Evolutionary conservation across 2,797 vertebrate species (phyloP).

Genomic region (Mormyrops attenuatus): DNA sequence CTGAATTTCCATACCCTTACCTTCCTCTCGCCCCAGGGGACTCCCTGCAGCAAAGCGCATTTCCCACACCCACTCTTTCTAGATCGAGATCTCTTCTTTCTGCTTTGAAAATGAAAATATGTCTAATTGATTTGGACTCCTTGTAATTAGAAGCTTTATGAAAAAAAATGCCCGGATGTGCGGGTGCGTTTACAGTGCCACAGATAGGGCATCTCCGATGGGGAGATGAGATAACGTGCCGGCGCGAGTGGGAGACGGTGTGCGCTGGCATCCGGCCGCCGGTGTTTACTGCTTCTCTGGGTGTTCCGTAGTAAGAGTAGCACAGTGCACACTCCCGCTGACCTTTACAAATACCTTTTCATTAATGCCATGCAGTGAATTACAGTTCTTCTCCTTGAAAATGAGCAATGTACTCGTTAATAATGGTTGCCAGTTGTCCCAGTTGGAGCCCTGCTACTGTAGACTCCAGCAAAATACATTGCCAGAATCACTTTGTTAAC

Average conservation of each 20-base stretch:
- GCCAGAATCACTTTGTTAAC: constrained; percentile 2
- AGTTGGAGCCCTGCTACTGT: neutral
- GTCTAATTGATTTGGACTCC: constrained; percentile 38
- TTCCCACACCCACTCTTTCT: neutral
- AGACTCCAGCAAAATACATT: neutral
- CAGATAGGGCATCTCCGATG: neutral
- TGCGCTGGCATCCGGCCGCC: neutral
- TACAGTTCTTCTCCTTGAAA: neutral
- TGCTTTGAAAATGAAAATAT: constrained; percentile 33
- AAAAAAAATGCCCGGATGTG: neutral
- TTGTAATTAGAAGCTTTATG: constrained; percentile 31
- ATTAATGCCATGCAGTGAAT: neutral
- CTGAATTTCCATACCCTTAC: neutral
- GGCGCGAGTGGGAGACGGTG: neutral
- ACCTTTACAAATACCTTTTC: neutral
- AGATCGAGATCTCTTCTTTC: neutral
- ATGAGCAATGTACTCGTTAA: neutral
- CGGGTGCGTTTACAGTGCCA: neutral
- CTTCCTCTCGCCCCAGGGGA: neutral
- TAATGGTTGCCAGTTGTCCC: constrained; percentile 3
- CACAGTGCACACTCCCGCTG: neutral
- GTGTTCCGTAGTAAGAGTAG: neutral
- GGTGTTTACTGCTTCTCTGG: neutral
- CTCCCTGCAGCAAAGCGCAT: neutral
- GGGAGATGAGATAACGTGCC: neutral